These are phyloP conservation scores for Andrena chrysosceles DNA, from an alignment of 2,888 invertebrate genomes.

Conservation along the genomic window DNA sequence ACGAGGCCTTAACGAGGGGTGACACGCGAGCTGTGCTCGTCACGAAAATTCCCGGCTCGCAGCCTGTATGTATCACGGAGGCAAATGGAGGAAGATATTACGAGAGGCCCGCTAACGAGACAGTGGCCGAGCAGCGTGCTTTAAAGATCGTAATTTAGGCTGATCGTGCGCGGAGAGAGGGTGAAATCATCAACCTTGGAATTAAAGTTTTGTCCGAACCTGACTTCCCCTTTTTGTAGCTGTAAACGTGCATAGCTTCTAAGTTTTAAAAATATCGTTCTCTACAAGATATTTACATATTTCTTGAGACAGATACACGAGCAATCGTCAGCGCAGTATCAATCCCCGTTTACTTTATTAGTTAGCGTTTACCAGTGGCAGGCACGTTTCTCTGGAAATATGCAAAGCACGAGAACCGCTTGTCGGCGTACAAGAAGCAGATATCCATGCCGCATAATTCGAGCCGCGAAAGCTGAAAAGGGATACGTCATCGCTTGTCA, in stretches of 20 bases:
- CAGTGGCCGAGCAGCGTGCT: constrained; percentile 15
- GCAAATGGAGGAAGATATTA: background rate
- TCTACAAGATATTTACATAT: background rate
- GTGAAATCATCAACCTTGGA: background rate
- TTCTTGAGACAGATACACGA: constrained; percentile 11
- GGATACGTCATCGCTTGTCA: constrained; percentile 53
- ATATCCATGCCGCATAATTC: constrained; percentile 41
- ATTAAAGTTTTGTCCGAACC: too few relatives aligned
- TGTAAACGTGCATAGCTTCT: too few relatives aligned
- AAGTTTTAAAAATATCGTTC: background rate
- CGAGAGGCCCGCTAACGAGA: constrained; percentile 34
- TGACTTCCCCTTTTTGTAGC: too few relatives aligned
- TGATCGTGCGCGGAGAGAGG: constrained; percentile 27
- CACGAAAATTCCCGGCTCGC: constrained; percentile 50
- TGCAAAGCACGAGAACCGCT: constrained; percentile 16
- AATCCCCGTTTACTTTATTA: constrained; percentile 6
- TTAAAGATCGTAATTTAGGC: constrained; percentile 32
- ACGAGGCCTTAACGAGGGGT: constrained; percentile 54
- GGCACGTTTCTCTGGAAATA: constrained; percentile 6
- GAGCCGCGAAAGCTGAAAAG: constrained; percentile 39
- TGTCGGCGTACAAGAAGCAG: constrained; percentile 18
- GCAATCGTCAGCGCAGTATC: constrained; percentile 13
- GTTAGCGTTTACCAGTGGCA: constrained; percentile 10
- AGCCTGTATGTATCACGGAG: background rate
- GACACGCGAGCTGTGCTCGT: constrained; percentile 53